Percentiles rank a stretch among this genome's conserved stretches.
Evolutionary conservation across 1,140 invertebrate genomes (phyloP).

Genomic region (Drosophila tsacasi): DNA sequence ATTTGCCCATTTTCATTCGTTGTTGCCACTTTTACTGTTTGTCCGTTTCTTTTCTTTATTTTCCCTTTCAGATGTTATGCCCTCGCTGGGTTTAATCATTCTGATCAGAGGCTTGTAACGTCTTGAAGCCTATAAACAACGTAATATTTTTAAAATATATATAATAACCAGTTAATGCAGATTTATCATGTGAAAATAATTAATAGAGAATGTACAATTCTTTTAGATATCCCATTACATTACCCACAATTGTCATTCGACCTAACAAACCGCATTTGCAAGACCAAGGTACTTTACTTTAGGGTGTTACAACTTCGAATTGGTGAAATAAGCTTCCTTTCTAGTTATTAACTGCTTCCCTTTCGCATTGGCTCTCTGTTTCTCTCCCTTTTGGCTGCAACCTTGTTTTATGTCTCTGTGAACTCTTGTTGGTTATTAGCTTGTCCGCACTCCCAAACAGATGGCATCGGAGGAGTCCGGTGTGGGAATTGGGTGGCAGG

Average conservation of each 20-base stretch:
- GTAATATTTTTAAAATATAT: no score
- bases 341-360: constrained; percentile 44
- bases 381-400: constrained; percentile 59
- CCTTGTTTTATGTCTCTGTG: constrained; percentile 53
- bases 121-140: no score
- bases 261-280: no score
- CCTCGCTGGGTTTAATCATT: background rate
- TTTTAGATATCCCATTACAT: background rate
- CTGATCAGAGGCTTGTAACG: background rate
- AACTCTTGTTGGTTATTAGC: constrained; percentile 73
- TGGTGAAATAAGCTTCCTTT: background rate
- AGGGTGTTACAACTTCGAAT: constrained; percentile 2
- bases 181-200: background rate
- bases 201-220: background rate
- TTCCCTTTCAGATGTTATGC: constrained; percentile 29
- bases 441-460: constrained; percentile 58
- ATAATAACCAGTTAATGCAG: no score
- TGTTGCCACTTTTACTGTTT: constrained; percentile 58
- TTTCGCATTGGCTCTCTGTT: constrained; percentile 26
- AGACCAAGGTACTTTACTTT: background rate
- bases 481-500: constrained; percentile 7
- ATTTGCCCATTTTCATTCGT: constrained; percentile 39
- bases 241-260: background rate
- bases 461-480: constrained; percentile 33
- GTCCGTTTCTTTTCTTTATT: constrained; percentile 42